phyloP scores from a whole-genome alignment of 2,888 invertebrate species.

The Cantharis rufa region DNA sequence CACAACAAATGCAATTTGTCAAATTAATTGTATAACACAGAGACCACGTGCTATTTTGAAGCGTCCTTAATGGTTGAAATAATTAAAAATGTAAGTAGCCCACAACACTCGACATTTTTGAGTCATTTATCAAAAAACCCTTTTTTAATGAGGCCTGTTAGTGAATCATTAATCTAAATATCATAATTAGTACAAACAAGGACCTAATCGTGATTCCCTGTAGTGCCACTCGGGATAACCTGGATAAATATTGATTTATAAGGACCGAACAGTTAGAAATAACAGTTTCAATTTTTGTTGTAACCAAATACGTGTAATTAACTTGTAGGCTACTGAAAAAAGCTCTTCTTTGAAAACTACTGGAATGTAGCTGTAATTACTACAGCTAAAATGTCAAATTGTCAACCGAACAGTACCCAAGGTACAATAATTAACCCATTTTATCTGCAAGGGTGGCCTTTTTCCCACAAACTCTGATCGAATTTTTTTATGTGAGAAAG shows the following conservation, averaged over 20 bases:
- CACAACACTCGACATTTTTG: neutral
- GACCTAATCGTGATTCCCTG: neutral
- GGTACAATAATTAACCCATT: neutral
- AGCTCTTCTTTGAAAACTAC: neutral
- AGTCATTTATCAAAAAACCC: neutral
- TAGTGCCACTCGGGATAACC: neutral
- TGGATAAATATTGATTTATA: neutral
- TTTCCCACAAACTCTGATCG: neutral
- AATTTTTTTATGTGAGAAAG: neutral
- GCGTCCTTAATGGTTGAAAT: neutral
- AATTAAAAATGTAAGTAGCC: neutral
- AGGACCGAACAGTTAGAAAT: neutral
- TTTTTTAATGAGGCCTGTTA: neutral
- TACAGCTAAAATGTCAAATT: neutral
- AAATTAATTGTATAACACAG: neutral
- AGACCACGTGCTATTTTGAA: neutral
- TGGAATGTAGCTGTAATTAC: neutral
- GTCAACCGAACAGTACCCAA: neutral
- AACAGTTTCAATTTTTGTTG: neutral
- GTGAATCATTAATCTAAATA: neutral
- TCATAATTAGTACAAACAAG: neutral
- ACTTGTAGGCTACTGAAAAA: no score
- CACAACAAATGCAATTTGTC: neutral
- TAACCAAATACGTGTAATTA: neutral
- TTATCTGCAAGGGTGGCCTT: neutral